These are phyloP conservation scores for Ascidia mentula DNA, from an alignment of 23 tunicate species.

Conservation along the genomic window DNA sequence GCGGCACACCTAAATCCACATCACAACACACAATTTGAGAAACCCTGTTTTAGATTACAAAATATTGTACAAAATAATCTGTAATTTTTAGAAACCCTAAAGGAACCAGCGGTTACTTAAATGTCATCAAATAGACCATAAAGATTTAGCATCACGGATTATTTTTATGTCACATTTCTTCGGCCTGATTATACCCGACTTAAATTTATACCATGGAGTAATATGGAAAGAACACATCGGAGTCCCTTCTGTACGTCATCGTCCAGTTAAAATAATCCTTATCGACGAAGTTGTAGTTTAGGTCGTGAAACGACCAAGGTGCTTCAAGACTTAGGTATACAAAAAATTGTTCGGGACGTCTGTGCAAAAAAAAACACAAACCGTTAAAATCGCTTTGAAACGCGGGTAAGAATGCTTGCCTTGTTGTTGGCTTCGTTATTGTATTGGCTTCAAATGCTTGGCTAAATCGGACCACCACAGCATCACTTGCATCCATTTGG, in stretches of 20 bases:
- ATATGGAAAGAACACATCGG: background rate
- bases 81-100: no score
- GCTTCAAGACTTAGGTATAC: background rate
- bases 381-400: no score
- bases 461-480: background rate
- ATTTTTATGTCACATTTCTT: no score
- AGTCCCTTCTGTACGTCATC: background rate
- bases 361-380: background rate
- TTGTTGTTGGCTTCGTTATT: background rate
- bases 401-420: background rate
- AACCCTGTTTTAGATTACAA: no score
- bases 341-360: background rate
- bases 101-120: no score
- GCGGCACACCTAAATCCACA: no score
- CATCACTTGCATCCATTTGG: background rate
- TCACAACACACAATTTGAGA: no score
- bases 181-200: no score
- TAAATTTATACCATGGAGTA: no score
- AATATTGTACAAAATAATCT: no score
- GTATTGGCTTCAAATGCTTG: background rate
- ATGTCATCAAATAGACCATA: no score
- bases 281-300: background rate
- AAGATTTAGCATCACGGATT: no score
- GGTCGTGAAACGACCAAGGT: background rate
- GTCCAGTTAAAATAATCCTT: background rate